phyloP scores from a whole-genome alignment of 2,888 invertebrate species.

The Mimumesa dahlbomi region DNA sequence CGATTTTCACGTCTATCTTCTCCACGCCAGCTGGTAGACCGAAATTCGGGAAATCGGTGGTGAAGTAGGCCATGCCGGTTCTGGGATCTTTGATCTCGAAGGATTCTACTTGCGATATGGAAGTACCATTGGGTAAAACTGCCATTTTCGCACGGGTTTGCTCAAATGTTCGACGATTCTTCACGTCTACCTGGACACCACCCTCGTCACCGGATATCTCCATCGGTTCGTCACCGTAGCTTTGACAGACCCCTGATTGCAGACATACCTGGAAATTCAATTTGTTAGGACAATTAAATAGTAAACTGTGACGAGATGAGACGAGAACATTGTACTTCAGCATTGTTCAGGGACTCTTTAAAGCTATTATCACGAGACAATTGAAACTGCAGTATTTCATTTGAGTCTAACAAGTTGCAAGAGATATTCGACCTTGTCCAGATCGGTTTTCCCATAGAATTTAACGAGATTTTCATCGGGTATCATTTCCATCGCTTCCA shows the following conservation, averaged over 20 bases:
- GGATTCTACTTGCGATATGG: conserved; percentile 85
- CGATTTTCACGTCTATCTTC: conserved; percentile 84
- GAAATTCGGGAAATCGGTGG: conserved; percentile 88
- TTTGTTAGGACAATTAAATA: neutral
- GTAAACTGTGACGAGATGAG: too few relatives aligned
- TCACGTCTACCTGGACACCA: conserved; percentile 75
- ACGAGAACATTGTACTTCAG: too few relatives aligned
- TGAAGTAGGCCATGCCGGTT: conserved; percentile 83
- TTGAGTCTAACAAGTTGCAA: too few relatives aligned
- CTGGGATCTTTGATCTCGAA: conserved; percentile 87
- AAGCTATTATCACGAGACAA: too few relatives aligned
- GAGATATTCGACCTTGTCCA: conserved; percentile 84
- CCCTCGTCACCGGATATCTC: conserved; percentile 77
- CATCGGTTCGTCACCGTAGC: conserved; percentile 79
- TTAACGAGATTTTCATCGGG: conserved; percentile 88
- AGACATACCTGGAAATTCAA: conserved; percentile 72
- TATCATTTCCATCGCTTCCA: conserved; percentile 92
- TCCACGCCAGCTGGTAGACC: conserved; percentile 86
- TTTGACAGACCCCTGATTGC: conserved; percentile 77
- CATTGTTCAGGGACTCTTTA: too few relatives aligned
- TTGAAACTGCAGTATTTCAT: too few relatives aligned
- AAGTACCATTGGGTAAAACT: conserved; percentile 86
- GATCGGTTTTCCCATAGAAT: conserved; percentile 88
- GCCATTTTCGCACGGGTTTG: conserved; percentile 64
- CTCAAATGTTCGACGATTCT: conserved; percentile 67